These are phyloP conservation scores for Porites cylindrica DNA, from an alignment of 92 coral and sea anemone species.

Conservation along the genomic window DNA sequence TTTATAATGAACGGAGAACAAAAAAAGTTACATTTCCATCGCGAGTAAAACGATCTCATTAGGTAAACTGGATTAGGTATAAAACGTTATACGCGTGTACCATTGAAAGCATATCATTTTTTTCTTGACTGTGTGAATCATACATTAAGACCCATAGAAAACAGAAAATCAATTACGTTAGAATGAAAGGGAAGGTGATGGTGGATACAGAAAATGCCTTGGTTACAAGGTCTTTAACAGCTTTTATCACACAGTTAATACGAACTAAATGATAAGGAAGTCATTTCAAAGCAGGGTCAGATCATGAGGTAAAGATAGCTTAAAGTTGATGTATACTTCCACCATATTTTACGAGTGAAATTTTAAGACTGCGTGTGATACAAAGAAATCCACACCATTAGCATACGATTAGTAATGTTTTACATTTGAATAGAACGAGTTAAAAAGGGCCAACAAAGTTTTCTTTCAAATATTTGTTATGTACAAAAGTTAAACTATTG, in stretches of 20 bases:
- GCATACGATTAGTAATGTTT: conserved; percentile 8
- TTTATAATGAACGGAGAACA: background rate
- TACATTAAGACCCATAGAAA: too few relatives aligned
- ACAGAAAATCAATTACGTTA: too few relatives aligned
- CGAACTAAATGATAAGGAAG: too few relatives aligned
- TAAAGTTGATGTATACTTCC: background rate
- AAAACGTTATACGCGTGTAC: background rate
- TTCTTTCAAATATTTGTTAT: background rate
- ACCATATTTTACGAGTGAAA: background rate
- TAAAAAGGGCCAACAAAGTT: background rate
- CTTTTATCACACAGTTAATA: too few relatives aligned
- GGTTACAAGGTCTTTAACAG: too few relatives aligned
- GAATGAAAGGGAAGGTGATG: too few relatives aligned
- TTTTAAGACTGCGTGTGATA: background rate
- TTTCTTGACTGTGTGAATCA: too few relatives aligned
- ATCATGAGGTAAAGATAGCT: too few relatives aligned
- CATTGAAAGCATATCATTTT: background rate
- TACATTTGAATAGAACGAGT: background rate
- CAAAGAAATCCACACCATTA: conserved; percentile 28
- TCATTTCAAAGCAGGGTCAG: too few relatives aligned
- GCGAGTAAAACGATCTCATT: background rate
- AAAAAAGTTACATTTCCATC: background rate
- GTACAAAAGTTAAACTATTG: background rate
- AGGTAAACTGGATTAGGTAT: background rate
- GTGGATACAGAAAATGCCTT: too few relatives aligned